Evolutionary conservation across 2,797 vertebrate species (phyloP).

Genomic region (Vultur gryphus): DNA sequence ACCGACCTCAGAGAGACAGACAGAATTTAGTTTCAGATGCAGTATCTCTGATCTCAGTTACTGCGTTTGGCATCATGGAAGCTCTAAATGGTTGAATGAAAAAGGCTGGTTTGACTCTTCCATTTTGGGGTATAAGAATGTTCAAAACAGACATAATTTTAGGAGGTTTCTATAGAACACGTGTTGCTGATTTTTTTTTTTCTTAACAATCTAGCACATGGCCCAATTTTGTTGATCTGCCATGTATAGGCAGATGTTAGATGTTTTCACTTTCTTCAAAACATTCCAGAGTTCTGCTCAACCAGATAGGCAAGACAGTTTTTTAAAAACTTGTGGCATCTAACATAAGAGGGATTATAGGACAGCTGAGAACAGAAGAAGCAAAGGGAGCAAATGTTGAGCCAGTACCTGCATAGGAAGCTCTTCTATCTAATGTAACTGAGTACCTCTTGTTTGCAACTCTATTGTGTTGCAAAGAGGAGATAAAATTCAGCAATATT

Average conservation of each 20-base stretch:
- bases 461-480: neutral
- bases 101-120: neutral
- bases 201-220: neutral
- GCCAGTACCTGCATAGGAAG: neutral
- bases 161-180: neutral
- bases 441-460: neutral
- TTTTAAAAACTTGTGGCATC: neutral
- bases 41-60: neutral
- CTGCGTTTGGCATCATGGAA: neutral
- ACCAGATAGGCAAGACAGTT: neutral
- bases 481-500: neutral
- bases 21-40: neutral
- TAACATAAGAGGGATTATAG: neutral
- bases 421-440: neutral
- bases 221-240: neutral
- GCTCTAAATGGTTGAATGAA: neutral
- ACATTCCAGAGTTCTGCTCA: neutral
- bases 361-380: neutral
- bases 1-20: neutral
- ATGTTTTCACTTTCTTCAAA: neutral
- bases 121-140: neutral
- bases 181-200: rapidly evolving
- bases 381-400: neutral
- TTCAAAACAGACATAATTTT: neutral
- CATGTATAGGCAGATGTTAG: neutral